Evolutionary conservation across 2,797 vertebrate species (phyloP), one percentile per base, ranked within the genome.

Genomic region (Pseudomugil gertrudae): DNA sequence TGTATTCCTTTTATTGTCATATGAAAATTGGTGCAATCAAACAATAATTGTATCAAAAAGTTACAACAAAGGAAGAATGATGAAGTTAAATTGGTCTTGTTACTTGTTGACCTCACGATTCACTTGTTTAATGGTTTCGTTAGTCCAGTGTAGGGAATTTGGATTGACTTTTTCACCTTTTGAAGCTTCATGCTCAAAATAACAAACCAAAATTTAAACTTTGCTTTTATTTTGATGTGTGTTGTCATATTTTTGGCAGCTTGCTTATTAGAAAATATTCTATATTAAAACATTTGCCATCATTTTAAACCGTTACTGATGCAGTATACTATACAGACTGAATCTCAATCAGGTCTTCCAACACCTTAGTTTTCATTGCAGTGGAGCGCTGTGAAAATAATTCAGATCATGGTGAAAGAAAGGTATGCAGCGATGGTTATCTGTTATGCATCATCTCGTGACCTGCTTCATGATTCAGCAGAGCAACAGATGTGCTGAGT

Each of bases 1-100:
- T 59, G 72, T 78, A 5, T 10, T 73, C 50, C 3, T 52, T 52
- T 52, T 71, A 38, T 81, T 83, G 47, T 71, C 24, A 17, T 27
- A 21, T 53, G 7, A 67, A 65, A 29, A 77, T 73, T 61, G n/a
- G 14, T 68, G 50, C 62, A 40, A 69, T 69, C 66, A 52, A 55
- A 19, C 50, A 23, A 23, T 63, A 40, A 57, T 29, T 61, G 23
- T 69, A 63, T 63, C 35, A 57, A 62, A 43, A n/a, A 56, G 56
- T 58, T 30, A 62, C 29, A 74, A 55, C 48, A 74, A 30, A 63
- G 50, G 21, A 63, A 47, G 19, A 67, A n/a, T 65, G 33, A 53
- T 5, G 55, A 71, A 70, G 27, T 43, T 19, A 69, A 54, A 45
- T 60, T 33, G 43, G n/a, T 14, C 14, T 59, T 52, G 26, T 65